These are phyloP conservation scores for Xenopus petersii DNA, from an alignment of 2,797 vertebrate genomes.

Conservation along the genomic window DNA sequence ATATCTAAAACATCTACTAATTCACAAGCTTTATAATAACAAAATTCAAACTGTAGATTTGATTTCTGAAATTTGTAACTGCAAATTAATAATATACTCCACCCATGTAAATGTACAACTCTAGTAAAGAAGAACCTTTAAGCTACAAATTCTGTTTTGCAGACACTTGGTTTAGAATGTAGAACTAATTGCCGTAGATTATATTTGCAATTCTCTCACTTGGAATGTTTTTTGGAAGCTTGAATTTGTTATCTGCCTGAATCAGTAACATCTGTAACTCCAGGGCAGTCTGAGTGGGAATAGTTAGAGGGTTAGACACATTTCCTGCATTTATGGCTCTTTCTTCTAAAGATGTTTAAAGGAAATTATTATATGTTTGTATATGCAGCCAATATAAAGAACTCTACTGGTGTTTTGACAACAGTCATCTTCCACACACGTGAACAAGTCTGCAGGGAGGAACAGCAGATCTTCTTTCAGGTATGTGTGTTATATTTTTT, in stretches of 20 bases:
- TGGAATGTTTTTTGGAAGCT: slow-evolving; percentile 69
- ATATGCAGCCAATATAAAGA: slow-evolving; percentile 55
- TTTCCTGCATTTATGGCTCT: slow-evolving; percentile 72
- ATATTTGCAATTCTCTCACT: slow-evolving; percentile 69
- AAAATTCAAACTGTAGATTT: no score
- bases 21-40: no score
- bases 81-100: no score
- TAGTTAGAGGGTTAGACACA: slow-evolving; percentile 63
- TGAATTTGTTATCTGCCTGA: slow-evolving; percentile 72
- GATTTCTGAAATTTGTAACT: no score
- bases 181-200: slow-evolving; percentile 72
- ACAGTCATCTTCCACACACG: slow-evolving; percentile 60
- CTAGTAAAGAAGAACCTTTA: no score
- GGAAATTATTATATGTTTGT: slow-evolving; percentile 54
- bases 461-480: slow-evolving; percentile 54
- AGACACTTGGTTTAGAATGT: slow-evolving; percentile 64
- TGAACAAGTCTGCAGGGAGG: slow-evolving; percentile 58
- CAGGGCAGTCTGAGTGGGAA: slow-evolving; percentile 56
- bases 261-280: slow-evolving; percentile 79
- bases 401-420: slow-evolving; percentile 53
- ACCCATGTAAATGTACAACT: no score
- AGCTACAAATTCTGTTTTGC: slow-evolving; percentile 35
- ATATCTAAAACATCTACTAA: no score
- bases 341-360: slow-evolving; percentile 55
- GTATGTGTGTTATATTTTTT: slow-evolving; percentile 27